Evolutionary conservation across 1,140 invertebrate genomes (phyloP).

Genomic region (Drosophila parvula): DNA sequence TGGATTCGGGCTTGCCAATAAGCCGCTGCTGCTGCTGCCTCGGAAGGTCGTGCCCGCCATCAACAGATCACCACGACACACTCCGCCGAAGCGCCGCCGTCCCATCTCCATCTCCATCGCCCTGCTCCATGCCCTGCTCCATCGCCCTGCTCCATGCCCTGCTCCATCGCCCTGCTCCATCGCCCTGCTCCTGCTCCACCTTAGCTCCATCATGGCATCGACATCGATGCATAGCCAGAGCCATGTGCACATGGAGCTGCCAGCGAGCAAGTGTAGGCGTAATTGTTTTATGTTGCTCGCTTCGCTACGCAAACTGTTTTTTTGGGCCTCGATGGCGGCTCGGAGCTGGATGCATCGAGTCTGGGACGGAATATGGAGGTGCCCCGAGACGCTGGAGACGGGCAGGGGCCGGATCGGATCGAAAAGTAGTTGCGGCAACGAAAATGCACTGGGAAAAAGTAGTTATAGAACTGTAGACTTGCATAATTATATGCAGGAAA

Average conservation of each 20-base stretch:
- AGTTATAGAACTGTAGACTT: too few relatives aligned
- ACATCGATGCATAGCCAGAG: constrained; percentile 3
- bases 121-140: background rate
- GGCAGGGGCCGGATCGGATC: background rate
- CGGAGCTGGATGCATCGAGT: background rate
- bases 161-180: background rate
- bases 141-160: background rate
- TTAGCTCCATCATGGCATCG: constrained; percentile 13
- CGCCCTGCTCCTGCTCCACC: background rate
- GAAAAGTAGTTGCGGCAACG: background rate
- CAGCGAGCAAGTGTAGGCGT: constrained; percentile 70
- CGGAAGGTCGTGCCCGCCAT: constrained; percentile 70
- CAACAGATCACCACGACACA: constrained; percentile 70
- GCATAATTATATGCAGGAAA: too few relatives aligned
- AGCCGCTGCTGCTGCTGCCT: constrained; percentile 15
- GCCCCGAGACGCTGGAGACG: too few relatives aligned
- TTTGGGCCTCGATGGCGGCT: constrained; percentile 13
- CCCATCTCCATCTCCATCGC: background rate
- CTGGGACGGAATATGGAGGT: constrained; percentile 2
- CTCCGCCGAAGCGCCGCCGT: constrained; percentile 32
- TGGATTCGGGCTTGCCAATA: constrained; percentile 9
- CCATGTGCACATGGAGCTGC: constrained; percentile 16
- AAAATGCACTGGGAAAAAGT: background rate
- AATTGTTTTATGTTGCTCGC: constrained; percentile 78
- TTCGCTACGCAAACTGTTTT: constrained; percentile 64